Base-by-base conservation (phyloP, 2,797 vertebrate genomes). In the Clarias fuscus region DNA sequence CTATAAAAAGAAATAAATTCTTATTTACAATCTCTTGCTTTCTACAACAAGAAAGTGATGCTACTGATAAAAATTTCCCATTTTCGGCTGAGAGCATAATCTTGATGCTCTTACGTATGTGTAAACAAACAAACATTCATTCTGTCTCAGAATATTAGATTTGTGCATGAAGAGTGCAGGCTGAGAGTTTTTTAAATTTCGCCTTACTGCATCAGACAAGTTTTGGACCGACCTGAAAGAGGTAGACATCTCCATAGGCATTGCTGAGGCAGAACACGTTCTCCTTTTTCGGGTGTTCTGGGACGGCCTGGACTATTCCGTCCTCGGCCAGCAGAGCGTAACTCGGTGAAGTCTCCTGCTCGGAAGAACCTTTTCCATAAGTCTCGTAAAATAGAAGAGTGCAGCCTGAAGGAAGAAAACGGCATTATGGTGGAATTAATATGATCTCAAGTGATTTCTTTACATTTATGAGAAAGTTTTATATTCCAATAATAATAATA, bases 211-310 rank as follows among this genome's bases (percentile, higher is more conserved):
- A 30, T 40, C 53, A 27, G 27, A 13, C 7, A 27, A 1, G 14
- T n/a, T 33, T 33, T 37, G 58, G 77, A 76, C 83, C 18, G 6
- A 84, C 98, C 98, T 99, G 98, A 91, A 99, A 96, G 75, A 98
- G 93, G 94, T 96, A 96, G 89, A 98, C 97, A 43, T 98, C 97
- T 71, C 97, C 98, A 15, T 96, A 96, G 59, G 95, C 92, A 91
- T 98, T 99, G 94, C 98, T 99, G 76, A 99, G 96, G 88, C 98
- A 99, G 94, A 99, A 98, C 43, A 99, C 96, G 0, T 97, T 95
- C 70, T 99, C 98, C 89, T 96, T 98, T 92, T 95, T 97, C 20
- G 97, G 97, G 68, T 99, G 97, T 83, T 99, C 98, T 0, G 98
- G 98, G 65, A 97, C 94, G 17, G 97, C 94, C 91, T 99, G 98